A percentile compares a stretch with the other conserved stretches of the same genome.
Conservation (phyloP, 2,797 vertebrate genomes). For the Hydrocynus forskahlii region DNA sequence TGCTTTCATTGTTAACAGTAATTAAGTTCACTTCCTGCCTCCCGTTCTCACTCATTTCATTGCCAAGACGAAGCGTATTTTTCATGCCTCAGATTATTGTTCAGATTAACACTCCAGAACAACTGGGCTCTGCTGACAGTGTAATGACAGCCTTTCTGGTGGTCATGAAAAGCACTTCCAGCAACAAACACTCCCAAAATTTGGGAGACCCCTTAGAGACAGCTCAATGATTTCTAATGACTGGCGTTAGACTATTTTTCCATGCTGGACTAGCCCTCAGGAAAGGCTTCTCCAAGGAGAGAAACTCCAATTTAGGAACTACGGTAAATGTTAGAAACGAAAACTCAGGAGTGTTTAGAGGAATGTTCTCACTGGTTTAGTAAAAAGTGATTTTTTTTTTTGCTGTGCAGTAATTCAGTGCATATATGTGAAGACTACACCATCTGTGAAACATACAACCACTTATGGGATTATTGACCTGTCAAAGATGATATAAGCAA, state of each 20-base stretch:
- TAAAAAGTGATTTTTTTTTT: background rate
- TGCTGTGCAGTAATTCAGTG: background rate
- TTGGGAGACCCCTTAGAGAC: background rate
- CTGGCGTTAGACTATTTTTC: background rate
- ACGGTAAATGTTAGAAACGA: too few relatives aligned
- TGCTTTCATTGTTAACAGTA: slow-evolving; percentile 43
- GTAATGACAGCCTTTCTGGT: slow-evolving; percentile 34
- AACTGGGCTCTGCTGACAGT: slow-evolving; percentile 17
- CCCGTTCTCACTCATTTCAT: slow-evolving; percentile 7
- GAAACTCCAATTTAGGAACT: background rate
- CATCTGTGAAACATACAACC: background rate
- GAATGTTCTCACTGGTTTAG: background rate
- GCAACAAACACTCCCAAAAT: background rate
- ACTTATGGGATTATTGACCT: background rate
- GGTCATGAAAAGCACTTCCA: slow-evolving; percentile 14
- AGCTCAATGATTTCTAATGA: background rate
- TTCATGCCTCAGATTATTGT: slow-evolving; percentile 3
- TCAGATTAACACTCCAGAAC: slow-evolving; percentile 9
- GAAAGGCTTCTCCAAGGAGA: background rate
- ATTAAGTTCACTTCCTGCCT: slow-evolving; percentile 40
- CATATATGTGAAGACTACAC: background rate
- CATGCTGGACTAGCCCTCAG: background rate
- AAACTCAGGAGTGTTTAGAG: too few relatives aligned
- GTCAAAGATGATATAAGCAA: background rate
- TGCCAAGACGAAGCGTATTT: slow-evolving; percentile 22